These are phyloP conservation scores for Camelus bactrianus DNA, from an alignment of 2,113 vertebrate species.

Conservation along the genomic window DNA sequence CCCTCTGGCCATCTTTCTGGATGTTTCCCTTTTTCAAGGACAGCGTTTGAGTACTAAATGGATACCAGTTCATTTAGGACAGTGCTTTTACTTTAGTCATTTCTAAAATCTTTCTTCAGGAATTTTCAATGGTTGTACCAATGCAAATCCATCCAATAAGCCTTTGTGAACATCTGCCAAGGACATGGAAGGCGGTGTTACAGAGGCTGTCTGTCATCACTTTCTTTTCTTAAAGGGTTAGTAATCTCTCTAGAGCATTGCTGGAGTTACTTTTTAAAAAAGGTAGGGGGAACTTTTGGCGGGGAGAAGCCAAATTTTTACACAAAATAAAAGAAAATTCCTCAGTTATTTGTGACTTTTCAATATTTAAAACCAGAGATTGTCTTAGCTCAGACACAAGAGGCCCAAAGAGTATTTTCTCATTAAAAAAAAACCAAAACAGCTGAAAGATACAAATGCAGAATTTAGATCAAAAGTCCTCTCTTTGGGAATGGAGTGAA, in stretches of 20 bases:
- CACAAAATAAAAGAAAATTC: neutral
- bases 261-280: neutral
- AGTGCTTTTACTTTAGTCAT: neutral
- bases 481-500: neutral
- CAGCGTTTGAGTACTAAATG: neutral
- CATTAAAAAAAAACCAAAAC: neutral
- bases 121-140: neutral
- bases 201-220: neutral
- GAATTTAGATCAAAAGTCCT: neutral
- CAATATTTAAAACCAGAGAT: neutral
- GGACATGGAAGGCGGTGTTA: neutral
- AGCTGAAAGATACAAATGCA: neutral
- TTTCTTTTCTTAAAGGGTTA: neutral
- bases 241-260: neutral
- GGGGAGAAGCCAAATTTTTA: neutral
- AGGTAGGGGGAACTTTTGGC: neutral
- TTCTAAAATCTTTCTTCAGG: neutral
- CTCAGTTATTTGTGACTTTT: neutral
- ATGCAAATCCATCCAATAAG: neutral
- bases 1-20: neutral
- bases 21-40: constrained; percentile 2
- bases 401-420: neutral
- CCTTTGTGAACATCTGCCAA: neutral
- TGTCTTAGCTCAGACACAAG: neutral
- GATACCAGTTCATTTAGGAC: neutral